Conservation (phyloP, 2,797 vertebrate genomes). For the Labroides dimidiatus region DNA sequence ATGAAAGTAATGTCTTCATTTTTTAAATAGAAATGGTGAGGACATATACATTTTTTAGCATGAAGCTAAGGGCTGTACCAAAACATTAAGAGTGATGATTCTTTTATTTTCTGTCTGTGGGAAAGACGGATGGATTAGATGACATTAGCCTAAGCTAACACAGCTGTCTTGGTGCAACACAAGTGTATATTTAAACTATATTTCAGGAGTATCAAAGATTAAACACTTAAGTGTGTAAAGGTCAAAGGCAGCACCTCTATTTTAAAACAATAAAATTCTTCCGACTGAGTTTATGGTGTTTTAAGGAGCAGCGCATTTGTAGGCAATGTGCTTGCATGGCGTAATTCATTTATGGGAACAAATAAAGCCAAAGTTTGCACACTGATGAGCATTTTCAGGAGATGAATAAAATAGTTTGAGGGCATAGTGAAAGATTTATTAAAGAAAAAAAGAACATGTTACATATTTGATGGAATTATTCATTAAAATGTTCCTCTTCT, state of each 20-base stretch:
- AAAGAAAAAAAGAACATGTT: neutral
- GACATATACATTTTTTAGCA: too few species aligned
- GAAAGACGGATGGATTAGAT: too few species aligned
- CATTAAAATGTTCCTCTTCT: neutral
- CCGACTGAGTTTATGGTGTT: neutral
- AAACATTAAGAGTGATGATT: too few species aligned
- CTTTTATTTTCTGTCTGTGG: too few species aligned
- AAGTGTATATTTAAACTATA: too few species aligned
- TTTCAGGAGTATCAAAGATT: too few species aligned
- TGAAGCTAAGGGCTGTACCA: too few species aligned
- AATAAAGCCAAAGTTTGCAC: neutral
- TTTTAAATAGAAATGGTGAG: too few species aligned
- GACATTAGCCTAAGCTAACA: too few species aligned
- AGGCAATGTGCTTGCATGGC: neutral
- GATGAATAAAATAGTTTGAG: conserved; percentile 5
- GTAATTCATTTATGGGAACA: neutral
- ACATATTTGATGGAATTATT: neutral
- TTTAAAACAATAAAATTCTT: neutral
- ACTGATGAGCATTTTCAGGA: neutral
- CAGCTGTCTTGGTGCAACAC: too few species aligned
- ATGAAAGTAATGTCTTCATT: too few species aligned
- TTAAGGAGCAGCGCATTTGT: neutral
- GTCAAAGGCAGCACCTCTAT: neutral
- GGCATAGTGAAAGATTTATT: conserved; percentile 6
- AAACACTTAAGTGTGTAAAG: neutral